These are phyloP conservation scores for Clivina fossor DNA, from an alignment of 2,888 invertebrate species.

Conservation along the genomic window DNA sequence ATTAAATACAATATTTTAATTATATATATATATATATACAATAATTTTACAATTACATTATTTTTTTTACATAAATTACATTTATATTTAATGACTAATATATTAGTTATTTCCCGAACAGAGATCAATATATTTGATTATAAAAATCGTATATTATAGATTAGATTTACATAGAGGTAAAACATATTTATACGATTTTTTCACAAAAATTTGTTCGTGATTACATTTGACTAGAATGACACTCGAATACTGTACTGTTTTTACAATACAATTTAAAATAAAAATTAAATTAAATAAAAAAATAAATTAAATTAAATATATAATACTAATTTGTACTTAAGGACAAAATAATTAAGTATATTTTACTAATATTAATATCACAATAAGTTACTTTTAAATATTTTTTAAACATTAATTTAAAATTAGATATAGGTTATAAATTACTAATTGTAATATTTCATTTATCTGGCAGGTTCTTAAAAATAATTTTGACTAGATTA, in stretches of 20 bases:
- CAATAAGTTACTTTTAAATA: constrained; percentile 4
- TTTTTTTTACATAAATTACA: constrained; percentile 14
- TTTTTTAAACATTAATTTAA: constrained; percentile 14
- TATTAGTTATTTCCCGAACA: no score
- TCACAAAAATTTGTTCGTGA: constrained; percentile 11
- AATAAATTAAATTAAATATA: constrained; percentile 16
- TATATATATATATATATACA: constrained; percentile 12
- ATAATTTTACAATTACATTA: constrained; percentile 16
- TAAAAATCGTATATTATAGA: constrained; percentile 17
- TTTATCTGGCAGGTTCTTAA: background rate
- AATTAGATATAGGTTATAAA: background rate
- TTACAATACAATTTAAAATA: constrained; percentile 20
- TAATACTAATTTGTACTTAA: constrained; percentile 31
- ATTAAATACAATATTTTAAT: constrained; percentile 8
- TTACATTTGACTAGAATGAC: constrained; percentile 27
- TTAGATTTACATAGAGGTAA: no score
- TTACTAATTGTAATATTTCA: constrained; percentile 4
- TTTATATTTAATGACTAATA: background rate
- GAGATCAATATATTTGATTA: constrained; percentile 10
- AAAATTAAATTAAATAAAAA: constrained; percentile 26
- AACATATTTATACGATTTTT: constrained; percentile 5
- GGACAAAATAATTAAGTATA: constrained; percentile 5
- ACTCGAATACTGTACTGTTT: constrained; percentile 20
- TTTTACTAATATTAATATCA: constrained; percentile 25
- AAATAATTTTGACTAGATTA: constrained; percentile 15